Evolutionary conservation across 1,140 invertebrate genomes (phyloP).

Genomic region (Ceratoteleas bidentatus): DNA sequence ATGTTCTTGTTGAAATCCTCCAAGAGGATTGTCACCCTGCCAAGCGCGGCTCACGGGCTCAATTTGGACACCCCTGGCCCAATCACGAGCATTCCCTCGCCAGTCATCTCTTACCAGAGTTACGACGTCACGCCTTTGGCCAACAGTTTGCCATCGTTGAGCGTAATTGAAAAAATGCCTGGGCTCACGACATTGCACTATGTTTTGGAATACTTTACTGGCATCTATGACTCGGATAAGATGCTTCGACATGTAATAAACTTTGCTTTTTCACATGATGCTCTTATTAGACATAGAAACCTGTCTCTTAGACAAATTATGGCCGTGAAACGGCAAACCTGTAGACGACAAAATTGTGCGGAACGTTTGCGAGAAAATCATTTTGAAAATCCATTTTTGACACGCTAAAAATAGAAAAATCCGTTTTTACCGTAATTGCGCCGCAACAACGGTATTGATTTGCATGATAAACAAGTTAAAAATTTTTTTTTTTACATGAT

Average conservation of each 20-base stretch:
- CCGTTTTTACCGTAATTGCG: too few relatives aligned
- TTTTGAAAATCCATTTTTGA: too few relatives aligned
- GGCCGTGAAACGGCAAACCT: too few relatives aligned
- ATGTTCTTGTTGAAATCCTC: conserved; percentile 77
- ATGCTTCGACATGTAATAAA: conserved; percentile 79
- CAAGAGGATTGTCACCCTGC: conserved; percentile 80
- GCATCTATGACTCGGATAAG: conserved; percentile 80
- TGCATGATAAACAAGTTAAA: too few relatives aligned
- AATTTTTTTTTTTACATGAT: too few relatives aligned
- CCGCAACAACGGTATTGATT: too few relatives aligned
- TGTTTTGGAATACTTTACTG: conserved; percentile 81
- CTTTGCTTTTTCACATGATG: too few relatives aligned
- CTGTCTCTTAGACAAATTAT: too few relatives aligned
- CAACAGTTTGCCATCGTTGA: conserved; percentile 70
- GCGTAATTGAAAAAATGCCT: conserved; percentile 71
- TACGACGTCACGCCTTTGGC: conserved; percentile 75
- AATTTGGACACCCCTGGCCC: conserved; percentile 79
- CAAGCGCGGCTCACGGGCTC: conserved; percentile 74
- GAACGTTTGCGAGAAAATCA: too few relatives aligned
- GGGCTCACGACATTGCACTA: conserved; percentile 81
- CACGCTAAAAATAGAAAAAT: too few relatives aligned
- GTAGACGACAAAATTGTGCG: too few relatives aligned
- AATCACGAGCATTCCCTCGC: conserved; percentile 78
- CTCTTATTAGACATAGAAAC: too few relatives aligned
- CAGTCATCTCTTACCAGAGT: conserved; percentile 76